These are phyloP conservation scores for Stramonita haemastoma DNA, from an alignment of 2,888 invertebrate species.

Conservation along the genomic window DNA sequence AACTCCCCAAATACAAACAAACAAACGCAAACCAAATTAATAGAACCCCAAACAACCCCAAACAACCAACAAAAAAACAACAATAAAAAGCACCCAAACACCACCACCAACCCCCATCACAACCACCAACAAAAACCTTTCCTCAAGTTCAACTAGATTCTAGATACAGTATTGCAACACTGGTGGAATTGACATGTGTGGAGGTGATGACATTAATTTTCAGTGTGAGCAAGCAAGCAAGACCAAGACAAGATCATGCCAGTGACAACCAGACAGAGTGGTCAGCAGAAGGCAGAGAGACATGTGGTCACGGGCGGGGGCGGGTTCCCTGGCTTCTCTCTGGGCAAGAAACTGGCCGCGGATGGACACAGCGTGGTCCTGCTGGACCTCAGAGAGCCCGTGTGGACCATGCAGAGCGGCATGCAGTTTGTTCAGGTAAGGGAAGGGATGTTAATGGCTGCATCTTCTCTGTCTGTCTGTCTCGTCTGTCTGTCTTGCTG, in stretches of 20 bases:
- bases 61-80: no score
- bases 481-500: background rate
- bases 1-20: no score
- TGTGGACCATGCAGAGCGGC: slow-evolving; percentile 59
- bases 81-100: no score
- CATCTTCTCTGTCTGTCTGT: background rate
- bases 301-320: slow-evolving; percentile 77
- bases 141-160: no score
- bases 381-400: slow-evolving; percentile 73
- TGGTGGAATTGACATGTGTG: background rate
- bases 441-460: background rate
- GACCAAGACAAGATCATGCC: background rate
- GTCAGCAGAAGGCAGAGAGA: slow-evolving; percentile 48
- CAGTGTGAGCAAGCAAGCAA: background rate
- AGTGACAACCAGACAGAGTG: slow-evolving; percentile 33
- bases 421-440: slow-evolving; percentile 67
- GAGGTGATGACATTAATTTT: background rate
- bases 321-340: slow-evolving; percentile 77
- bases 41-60: no score
- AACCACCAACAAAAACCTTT: no score
- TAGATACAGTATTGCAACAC: no score
- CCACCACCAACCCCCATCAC: no score
- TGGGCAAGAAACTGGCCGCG: slow-evolving; percentile 71
- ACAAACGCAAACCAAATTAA: no score
- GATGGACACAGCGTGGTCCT: slow-evolving; percentile 74